A percentile compares a stretch with the other conserved stretches of the same genome.
phyloP scores from a whole-genome alignment of 2,797 vertebrate genomes.

The Oophaga sylvatica region DNA sequence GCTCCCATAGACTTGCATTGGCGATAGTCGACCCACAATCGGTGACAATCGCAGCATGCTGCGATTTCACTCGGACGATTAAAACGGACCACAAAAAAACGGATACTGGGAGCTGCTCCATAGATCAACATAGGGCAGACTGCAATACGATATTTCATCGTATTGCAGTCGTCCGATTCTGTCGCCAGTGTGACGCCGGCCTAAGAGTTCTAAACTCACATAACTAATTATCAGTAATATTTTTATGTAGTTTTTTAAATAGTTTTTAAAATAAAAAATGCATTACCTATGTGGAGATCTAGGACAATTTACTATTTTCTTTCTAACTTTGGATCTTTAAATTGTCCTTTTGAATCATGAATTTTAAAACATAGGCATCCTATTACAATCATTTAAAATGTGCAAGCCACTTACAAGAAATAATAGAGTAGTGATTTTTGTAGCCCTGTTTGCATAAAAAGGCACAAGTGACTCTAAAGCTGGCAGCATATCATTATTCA shows the following conservation, averaged over 20 bases:
- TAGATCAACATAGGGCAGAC: too few species aligned
- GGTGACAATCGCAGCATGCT: too few species aligned
- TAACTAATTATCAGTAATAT: not conserved
- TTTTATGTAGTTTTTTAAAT: not conserved
- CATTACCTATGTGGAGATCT: not conserved
- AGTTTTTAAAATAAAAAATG: not conserved
- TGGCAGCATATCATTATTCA: conserved; percentile 18
- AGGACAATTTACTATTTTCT: not conserved
- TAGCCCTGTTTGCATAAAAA: not conserved
- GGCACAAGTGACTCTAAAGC: not conserved
- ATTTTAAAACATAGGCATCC: conserved; percentile 47
- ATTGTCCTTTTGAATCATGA: conserved; percentile 29
- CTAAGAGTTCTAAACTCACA: too few species aligned
- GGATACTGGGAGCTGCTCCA: too few species aligned
- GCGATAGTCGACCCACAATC: too few species aligned
- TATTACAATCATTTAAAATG: conserved; percentile 45
- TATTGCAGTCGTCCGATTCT: too few species aligned
- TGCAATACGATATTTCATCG: too few species aligned
- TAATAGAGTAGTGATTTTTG: conserved; percentile 30
- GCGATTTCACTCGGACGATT: too few species aligned
- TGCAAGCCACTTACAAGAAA: conserved; percentile 35
- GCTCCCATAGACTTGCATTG: too few species aligned
- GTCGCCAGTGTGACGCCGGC: too few species aligned
- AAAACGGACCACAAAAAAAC: too few species aligned
- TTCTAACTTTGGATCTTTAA: conserved; percentile 5